A percentile compares a stretch with the other conserved stretches of the same genome.
These are phyloP conservation scores for Hyles lineata DNA, from an alignment of 2,888 invertebrate species.

Conservation along the genomic window DNA sequence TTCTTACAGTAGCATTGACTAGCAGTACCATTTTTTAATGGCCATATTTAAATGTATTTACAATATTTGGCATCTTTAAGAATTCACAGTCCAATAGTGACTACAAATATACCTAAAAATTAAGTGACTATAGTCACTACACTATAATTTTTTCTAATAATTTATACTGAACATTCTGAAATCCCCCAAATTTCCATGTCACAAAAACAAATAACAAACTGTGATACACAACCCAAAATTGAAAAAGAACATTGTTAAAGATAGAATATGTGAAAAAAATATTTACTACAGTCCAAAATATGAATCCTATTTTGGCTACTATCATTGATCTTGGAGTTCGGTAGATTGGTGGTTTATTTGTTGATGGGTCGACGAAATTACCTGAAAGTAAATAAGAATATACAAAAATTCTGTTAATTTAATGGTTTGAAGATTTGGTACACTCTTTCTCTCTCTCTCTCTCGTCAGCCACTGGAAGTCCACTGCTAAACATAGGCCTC, in stretches of 20 bases:
- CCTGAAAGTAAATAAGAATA: constrained; percentile 61
- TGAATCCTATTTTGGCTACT: constrained; percentile 76
- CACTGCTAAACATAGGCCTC: no score
- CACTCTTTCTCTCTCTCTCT: no score
- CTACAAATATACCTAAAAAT: background rate
- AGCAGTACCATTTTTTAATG: background rate
- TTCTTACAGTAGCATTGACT: no score
- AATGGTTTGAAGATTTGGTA: no score
- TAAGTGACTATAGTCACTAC: constrained; percentile 37
- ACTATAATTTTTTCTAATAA: constrained; percentile 59
- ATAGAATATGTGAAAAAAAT: constrained; percentile 75
- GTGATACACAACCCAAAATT: constrained; percentile 83
- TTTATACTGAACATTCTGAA: constrained; percentile 85
- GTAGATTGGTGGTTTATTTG: constrained; percentile 57
- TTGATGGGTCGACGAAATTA: constrained; percentile 61
- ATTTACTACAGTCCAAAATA: constrained; percentile 88
- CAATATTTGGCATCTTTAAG: constrained; percentile 55
- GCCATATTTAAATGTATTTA: constrained; percentile 37
- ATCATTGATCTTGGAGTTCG: constrained; percentile 59
- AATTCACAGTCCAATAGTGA: constrained; percentile 54
- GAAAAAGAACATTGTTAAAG: constrained; percentile 71
- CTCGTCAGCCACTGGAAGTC: no score
- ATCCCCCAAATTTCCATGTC: constrained; percentile 84
- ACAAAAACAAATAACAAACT: constrained; percentile 81
- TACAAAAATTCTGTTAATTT: background rate